Conservation (phyloP, 2,113 vertebrate species). For the Myotis lucifugus region DNA sequence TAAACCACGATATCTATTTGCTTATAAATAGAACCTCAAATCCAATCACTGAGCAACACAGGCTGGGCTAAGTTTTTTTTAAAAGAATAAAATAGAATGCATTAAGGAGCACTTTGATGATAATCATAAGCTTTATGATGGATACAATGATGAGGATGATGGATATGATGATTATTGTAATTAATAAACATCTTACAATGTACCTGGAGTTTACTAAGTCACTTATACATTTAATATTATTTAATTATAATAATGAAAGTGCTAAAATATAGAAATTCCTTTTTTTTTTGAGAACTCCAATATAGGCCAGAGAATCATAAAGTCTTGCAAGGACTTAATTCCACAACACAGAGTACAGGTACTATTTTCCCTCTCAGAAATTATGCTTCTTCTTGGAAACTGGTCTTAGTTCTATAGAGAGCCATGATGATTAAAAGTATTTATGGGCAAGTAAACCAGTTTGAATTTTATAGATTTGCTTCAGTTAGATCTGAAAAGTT, state of each 20-base stretch:
- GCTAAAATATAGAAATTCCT: neutral
- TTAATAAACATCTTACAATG: neutral
- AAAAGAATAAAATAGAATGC: neutral
- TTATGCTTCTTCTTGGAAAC: neutral
- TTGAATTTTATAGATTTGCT: conserved; percentile 20
- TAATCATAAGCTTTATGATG: neutral
- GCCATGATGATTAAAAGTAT: neutral
- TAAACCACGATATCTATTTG: neutral
- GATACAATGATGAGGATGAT: neutral
- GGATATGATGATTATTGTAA: neutral
- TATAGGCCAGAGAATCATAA: neutral
- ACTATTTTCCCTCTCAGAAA: neutral
- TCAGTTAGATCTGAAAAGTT: conserved; percentile 46
- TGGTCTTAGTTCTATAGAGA: neutral
- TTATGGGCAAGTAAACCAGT: neutral
- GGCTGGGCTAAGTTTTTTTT: neutral
- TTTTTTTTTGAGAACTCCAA: neutral
- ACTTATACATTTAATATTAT: neutral
- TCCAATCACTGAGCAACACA: neutral
- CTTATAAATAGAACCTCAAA: neutral
- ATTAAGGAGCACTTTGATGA: neutral
- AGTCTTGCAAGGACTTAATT: neutral
- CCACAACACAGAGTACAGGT: rapidly evolving
- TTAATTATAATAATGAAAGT: neutral
- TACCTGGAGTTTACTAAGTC: neutral